These are phyloP conservation scores for Aeoliscus strigatus DNA, from an alignment of 2,797 vertebrate species.

Conservation along the genomic window DNA sequence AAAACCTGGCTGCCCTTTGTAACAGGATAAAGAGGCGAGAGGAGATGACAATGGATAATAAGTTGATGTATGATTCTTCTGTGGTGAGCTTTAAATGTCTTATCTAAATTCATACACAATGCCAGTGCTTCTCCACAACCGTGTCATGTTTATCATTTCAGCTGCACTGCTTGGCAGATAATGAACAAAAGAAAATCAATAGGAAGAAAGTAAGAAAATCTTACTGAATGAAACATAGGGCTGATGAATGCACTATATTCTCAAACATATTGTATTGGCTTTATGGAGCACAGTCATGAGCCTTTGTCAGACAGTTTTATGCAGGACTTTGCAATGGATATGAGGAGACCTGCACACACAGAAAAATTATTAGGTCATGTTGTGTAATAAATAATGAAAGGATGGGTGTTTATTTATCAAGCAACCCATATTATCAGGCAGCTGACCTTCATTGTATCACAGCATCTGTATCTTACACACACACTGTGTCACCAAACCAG, in stretches of 20 bases:
- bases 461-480: no score
- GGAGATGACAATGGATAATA: constrained; percentile 52
- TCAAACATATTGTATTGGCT: constrained; percentile 18
- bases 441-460: no score
- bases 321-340: constrained; percentile 4
- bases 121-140: constrained; percentile 34
- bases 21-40: constrained; percentile 37
- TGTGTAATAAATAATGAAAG: no score
- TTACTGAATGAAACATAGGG: constrained; percentile 21
- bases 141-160: constrained; percentile 49
- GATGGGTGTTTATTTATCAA: no score
- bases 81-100: constrained; percentile 57
- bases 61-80: constrained; percentile 50
- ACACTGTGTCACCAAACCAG: no score
- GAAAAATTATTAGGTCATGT: not conserved
- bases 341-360: not conserved
- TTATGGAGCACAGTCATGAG: constrained; percentile 14
- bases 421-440: no score
- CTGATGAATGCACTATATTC: constrained; percentile 47
- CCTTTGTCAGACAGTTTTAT: constrained; percentile 5
- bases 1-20: constrained; percentile 45
- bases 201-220: constrained; percentile 51
- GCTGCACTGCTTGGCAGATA: constrained; percentile 43
- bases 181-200: constrained; percentile 62
- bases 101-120: constrained; percentile 63